These are phyloP conservation scores for Sialis lutaria DNA, from an alignment of 2,888 invertebrate species.

Conservation along the genomic window DNA sequence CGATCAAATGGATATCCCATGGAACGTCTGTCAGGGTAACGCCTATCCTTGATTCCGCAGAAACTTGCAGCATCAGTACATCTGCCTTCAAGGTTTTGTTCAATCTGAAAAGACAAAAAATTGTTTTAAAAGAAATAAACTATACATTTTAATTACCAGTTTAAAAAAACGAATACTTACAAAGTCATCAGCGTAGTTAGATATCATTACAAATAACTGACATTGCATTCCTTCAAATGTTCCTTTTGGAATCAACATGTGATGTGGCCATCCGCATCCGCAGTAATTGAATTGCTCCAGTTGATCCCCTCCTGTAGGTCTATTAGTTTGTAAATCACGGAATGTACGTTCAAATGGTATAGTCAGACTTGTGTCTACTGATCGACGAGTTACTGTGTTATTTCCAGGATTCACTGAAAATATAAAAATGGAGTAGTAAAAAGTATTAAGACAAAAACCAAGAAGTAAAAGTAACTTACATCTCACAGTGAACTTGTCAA, in stretches of 20 bases:
- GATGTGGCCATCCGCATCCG: constrained; percentile 79
- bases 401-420: constrained; percentile 43
- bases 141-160: no score
- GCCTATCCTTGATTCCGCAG: constrained; percentile 59
- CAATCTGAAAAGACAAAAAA: constrained; percentile 21
- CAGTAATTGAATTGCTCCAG: constrained; percentile 55
- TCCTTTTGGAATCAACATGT: constrained; percentile 62
- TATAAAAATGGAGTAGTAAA: background rate
- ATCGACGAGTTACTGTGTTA: constrained; percentile 46
- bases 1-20: constrained; percentile 79
- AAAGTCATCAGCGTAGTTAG: constrained; percentile 49
- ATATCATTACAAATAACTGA: constrained; percentile 61
- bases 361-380: constrained; percentile 59
- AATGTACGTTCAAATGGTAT: constrained; percentile 71
- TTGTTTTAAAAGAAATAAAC: background rate
- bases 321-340: constrained; percentile 42
- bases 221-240: constrained; percentile 42
- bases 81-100: constrained; percentile 31
- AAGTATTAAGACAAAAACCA: background rate
- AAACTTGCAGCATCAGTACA: constrained; percentile 63
- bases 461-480: constrained; percentile 27
- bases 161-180: constrained; percentile 23
- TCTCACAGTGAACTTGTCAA: constrained; percentile 48
- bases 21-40: constrained; percentile 62
- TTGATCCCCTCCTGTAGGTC: constrained; percentile 38